Evolutionary conservation across 2,113 vertebrate genomes (phyloP).

Genomic region (Salminus brasiliensis): DNA sequence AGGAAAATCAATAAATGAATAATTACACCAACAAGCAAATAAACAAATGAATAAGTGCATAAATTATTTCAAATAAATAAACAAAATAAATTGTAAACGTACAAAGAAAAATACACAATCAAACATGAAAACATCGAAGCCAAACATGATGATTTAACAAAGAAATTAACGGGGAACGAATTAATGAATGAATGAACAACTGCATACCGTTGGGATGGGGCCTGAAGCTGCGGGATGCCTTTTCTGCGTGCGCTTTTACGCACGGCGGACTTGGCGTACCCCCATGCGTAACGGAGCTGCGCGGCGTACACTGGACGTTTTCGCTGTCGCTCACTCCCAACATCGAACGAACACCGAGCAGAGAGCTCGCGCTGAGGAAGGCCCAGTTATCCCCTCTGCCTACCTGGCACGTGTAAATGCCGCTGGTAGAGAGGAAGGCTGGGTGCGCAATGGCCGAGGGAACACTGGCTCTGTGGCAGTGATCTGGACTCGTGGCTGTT

Average conservation of each 20-base stretch:
- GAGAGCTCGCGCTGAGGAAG: slow-evolving; percentile 93
- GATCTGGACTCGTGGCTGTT: slow-evolving; percentile 94
- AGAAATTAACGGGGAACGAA: too few relatives aligned
- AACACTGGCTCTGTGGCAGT: slow-evolving; percentile 79
- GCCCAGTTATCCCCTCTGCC: slow-evolving; percentile 98
- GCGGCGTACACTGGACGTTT: neutral
- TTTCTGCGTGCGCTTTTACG: slow-evolving; percentile 83
- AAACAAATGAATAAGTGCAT: too few relatives aligned
- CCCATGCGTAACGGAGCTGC: neutral
- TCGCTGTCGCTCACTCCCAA: slow-evolving; percentile 84
- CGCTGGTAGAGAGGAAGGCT: slow-evolving; percentile 92
- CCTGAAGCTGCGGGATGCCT: slow-evolving; percentile 85
- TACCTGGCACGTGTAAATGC: slow-evolving; percentile 98
- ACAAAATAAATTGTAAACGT: too few relatives aligned
- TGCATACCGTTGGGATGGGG: slow-evolving; percentile 89
- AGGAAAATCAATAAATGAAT: too few relatives aligned
- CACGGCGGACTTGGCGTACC: slow-evolving; percentile 67
- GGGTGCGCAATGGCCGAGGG: slow-evolving; percentile 81
- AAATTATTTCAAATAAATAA: too few relatives aligned
- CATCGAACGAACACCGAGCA: slow-evolving; percentile 93
- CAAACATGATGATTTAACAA: too few relatives aligned
- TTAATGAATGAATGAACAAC: neutral
- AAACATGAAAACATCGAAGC: too few relatives aligned
- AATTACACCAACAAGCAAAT: neutral
- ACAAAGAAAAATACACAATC: too few relatives aligned